Conservation (phyloP, 2,797 vertebrate genomes). For the Myotis planiceps region DNA sequence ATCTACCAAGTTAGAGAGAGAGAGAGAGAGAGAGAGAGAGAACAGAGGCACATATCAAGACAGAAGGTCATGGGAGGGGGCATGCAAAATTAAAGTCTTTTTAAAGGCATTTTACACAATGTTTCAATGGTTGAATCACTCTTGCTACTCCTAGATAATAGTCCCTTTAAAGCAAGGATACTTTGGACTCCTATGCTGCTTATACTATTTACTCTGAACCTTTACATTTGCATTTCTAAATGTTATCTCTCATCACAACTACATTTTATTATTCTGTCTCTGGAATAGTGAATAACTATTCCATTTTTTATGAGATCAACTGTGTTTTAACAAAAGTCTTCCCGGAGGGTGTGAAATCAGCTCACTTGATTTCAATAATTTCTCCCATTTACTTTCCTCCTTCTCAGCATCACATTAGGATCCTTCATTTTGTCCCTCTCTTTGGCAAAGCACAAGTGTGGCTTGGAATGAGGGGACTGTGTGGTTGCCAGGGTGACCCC, state of each 20-base stretch:
- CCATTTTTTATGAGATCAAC: background rate
- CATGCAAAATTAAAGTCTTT: background rate
- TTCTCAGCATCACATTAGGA: background rate
- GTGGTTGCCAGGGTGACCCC: slow-evolving; percentile 55
- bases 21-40: background rate
- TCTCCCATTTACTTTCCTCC: background rate
- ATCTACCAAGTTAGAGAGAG: background rate
- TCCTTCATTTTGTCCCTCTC: slow-evolving; percentile 44
- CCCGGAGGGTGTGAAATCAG: background rate
- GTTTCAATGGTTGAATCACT: background rate
- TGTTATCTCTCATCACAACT: background rate
- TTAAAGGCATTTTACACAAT: background rate
- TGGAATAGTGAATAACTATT: background rate
- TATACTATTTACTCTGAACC: background rate
- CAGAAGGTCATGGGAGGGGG: background rate
- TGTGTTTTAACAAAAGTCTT: background rate
- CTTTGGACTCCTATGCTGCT: background rate
- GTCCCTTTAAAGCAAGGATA: background rate
- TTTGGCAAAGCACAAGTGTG: slow-evolving; percentile 33
- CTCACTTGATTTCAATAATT: background rate
- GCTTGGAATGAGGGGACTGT: background rate
- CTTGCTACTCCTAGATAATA: background rate
- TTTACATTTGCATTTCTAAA: slow-evolving; percentile 27
- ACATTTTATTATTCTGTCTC: slow-evolving; percentile 12
- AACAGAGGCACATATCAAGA: background rate